Percentiles rank a stretch among this genome's conserved stretches.
These are phyloP conservation scores for Idaea biselata DNA, from an alignment of 2,888 invertebrate species.

Conservation along the genomic window DNA sequence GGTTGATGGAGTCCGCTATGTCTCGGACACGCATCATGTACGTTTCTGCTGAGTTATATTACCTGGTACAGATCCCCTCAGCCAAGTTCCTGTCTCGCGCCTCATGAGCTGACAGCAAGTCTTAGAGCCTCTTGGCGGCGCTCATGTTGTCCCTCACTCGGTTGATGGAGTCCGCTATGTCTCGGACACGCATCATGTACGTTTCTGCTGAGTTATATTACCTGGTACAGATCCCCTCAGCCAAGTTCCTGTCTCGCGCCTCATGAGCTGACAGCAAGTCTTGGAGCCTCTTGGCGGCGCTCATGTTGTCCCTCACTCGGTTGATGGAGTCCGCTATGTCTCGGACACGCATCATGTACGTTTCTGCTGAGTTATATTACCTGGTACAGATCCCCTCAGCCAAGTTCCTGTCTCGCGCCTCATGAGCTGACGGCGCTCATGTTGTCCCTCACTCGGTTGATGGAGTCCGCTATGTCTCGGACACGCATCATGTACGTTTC, in stretches of 20 bases:
- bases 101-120: slow-evolving; percentile 81
- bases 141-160: slow-evolving; percentile 82
- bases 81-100: slow-evolving; percentile 90
- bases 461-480: slow-evolving; percentile 83
- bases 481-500: slow-evolving; percentile 72
- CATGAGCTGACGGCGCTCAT: slow-evolving; percentile 81
- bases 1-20: neutral
- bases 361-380: slow-evolving; percentile 50
- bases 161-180: slow-evolving; percentile 83
- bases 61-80: slow-evolving; percentile 85
- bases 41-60: slow-evolving; percentile 22
- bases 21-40: neutral
- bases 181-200: slow-evolving; percentile 75
- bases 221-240: slow-evolving; percentile 84
- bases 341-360: slow-evolving; percentile 71
- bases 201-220: slow-evolving; percentile 49
- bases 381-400: slow-evolving; percentile 85
- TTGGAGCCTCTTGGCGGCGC: slow-evolving; percentile 83
- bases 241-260: slow-evolving; percentile 89
- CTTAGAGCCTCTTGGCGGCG: slow-evolving; percentile 84
- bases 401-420: slow-evolving; percentile 90
- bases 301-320: slow-evolving; percentile 82
- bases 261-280: slow-evolving; percentile 83
- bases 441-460: slow-evolving; percentile 82
- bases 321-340: slow-evolving; percentile 84